These are phyloP conservation scores for Triops cancriformis DNA, from an alignment of 1,140 invertebrate species.

Conservation along the genomic window DNA sequence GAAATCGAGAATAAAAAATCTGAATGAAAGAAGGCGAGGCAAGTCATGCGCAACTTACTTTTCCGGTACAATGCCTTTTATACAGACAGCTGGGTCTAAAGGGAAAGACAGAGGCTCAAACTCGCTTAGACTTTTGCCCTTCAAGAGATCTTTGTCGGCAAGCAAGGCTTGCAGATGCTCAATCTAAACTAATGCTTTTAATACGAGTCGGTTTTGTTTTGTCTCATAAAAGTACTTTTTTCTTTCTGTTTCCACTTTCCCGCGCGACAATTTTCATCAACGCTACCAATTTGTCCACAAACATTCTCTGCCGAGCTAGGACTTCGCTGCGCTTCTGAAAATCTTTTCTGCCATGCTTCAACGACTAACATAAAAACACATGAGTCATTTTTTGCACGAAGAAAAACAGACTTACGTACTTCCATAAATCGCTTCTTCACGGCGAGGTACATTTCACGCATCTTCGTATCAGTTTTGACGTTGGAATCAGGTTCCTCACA, in stretches of 20 bases:
- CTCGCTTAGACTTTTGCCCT: conserved; percentile 79
- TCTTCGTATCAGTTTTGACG: conserved; percentile 60
- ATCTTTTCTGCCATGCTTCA: conserved; percentile 25
- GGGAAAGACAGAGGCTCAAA: conserved; percentile 91
- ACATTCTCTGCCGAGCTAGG: conserved; percentile 65
- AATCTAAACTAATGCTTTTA: conserved; percentile 41
- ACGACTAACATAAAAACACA: conserved; percentile 18
- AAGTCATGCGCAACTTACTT: conserved; percentile 43
- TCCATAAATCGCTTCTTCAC: conserved; percentile 81
- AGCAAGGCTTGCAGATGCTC: conserved; percentile 76
- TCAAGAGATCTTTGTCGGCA: conserved; percentile 61
- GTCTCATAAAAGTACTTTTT: conserved; percentile 55
- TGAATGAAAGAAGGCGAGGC: neutral
- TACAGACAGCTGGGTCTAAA: conserved; percentile 80
- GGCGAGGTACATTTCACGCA: conserved; percentile 76
- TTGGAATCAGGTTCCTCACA: conserved; percentile 64
- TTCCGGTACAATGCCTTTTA: conserved; percentile 80
- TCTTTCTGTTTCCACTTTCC: conserved; percentile 83
- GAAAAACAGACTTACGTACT: conserved; percentile 27
- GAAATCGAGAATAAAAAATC: conserved; percentile 27
- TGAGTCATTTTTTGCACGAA: neutral
- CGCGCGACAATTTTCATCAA: conserved; percentile 84
- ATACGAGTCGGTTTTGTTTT: neutral
- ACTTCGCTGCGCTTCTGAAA: conserved; percentile 17
- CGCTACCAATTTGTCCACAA: conserved; percentile 82